Evolutionary conservation across 2,888 invertebrate genomes (phyloP).

Genomic region (Lasius platythorax): DNA sequence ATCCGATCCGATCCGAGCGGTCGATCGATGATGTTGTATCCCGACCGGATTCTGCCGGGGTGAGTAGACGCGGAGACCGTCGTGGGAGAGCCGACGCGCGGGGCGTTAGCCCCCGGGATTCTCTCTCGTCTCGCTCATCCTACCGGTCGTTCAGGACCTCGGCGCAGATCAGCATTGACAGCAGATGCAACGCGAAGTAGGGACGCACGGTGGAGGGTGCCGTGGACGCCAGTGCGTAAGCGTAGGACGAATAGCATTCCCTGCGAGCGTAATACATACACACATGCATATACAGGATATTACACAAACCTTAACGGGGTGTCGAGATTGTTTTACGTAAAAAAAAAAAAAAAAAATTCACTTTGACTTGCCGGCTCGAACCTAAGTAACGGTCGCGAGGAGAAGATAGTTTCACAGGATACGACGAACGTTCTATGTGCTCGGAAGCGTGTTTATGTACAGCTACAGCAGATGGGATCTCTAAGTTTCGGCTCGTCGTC

Average conservation of each 20-base stretch:
- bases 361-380: neutral
- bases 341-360: neutral
- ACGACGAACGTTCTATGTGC: neutral
- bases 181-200: constrained; percentile 63
- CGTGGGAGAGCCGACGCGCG: constrained; percentile 29
- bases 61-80: constrained; percentile 23
- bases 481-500: neutral
- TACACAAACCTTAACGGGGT: neutral
- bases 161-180: constrained; percentile 70
- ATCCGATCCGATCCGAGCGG: constrained; percentile 18
- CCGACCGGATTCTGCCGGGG: constrained; percentile 27
- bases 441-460: neutral
- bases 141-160: constrained; percentile 66
- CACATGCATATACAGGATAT: neutral
- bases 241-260: constrained; percentile 93
- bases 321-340: neutral
- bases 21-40: constrained; percentile 37
- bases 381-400: neutral
- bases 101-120: constrained; percentile 15
- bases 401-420: neutral
- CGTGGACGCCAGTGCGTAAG: constrained; percentile 91
- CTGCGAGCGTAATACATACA: constrained; percentile 74
- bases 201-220: constrained; percentile 65
- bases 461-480: neutral
- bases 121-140: constrained; percentile 52